Base-by-base conservation (phyloP, 37 sponge, comb jelly and placozoan species). In the Oopsacas minuta region DNA sequence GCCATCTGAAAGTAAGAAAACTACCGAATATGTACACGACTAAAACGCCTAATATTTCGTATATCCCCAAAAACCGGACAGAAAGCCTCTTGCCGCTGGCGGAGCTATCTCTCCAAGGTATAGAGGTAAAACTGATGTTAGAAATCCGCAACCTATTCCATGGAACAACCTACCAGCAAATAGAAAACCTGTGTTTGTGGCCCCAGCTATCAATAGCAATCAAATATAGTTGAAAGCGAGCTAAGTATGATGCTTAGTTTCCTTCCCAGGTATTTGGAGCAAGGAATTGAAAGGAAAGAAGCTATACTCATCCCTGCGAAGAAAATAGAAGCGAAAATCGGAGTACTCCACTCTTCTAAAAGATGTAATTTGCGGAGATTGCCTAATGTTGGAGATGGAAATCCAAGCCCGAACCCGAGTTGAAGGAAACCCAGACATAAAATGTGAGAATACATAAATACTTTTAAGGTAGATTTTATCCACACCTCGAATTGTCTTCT, bases 251-350 rank as follows among this genome's bases (percentile, higher is more conserved):
- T 3, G 22, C 3, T 12, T 34, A 61, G 30, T 61, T 61, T 61
- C 30, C 75, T 61, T 61, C 75, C 75, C 75, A 61, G 30, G 75
- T 61, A 61, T 61, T 61, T 61, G 28, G 75, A 61, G 20, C 28
- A 25, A 3, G 75, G 75, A 34, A 12, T 12, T 7, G 75, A 3
- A 32, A 61, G 7, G 28, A 61, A 3, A 61, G 20, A 25, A 25
- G 32, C 75, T 20, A 61, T 3, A 3, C 32, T 34, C 5, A 61
- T 3, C 22, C 75, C 75, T 25, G 28, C 75, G 5, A 61, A 25
- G 75, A 25, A 61, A 5, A 61, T 7, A 5, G 75, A 20, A 3
- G 30, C 22, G 30, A 20, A 61, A 32, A 34, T 61, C 28, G 7
- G 75, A 12, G 22, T 32, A 25, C 32, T 61, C 1, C 1, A 32